Percentiles rank a stretch among this genome's conserved stretches.
These are phyloP conservation scores for Drosophila sturtevanti DNA, from an alignment of 1,140 invertebrate genomes.

Conservation along the genomic window DNA sequence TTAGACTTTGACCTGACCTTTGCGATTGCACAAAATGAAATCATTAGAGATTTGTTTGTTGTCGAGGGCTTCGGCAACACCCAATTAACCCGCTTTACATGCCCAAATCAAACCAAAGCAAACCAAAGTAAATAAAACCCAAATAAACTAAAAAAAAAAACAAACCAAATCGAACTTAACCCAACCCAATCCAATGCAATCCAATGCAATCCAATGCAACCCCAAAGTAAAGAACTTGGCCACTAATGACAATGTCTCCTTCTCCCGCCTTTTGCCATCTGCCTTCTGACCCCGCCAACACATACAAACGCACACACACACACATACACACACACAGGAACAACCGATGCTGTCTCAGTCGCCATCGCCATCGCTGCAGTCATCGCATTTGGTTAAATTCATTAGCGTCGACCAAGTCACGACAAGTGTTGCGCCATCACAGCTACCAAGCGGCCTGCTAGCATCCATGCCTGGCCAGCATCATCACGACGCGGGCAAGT, in stretches of 20 bases:
- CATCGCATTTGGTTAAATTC: conserved; percentile 78
- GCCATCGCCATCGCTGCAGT: conserved; percentile 15
- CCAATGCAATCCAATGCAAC: not conserved
- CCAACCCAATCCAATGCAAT: not conserved
- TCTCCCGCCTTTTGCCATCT: conserved; percentile 37
- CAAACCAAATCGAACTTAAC: not conserved
- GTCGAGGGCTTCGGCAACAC: conserved; percentile 40
- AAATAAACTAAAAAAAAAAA: too few species aligned
- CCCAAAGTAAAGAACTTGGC: conserved; percentile 48
- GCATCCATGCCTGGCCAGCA: conserved; percentile 82
- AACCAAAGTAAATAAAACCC: too few species aligned
- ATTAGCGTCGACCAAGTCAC: conserved; percentile 83
- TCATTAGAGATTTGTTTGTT: conserved; percentile 38
- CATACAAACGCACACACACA: not conserved
- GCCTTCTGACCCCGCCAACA: conserved; percentile 37
- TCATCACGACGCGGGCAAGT: conserved; percentile 85
- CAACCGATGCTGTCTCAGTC: conserved; percentile 13
- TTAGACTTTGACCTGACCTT: conserved; percentile 61
- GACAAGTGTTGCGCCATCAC: conserved; percentile 82
- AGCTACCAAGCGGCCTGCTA: conserved; percentile 77
- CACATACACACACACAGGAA: conserved; percentile 30
- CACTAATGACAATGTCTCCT: conserved; percentile 69
- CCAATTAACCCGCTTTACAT: conserved; percentile 79
- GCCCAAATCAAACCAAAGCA: conserved; percentile 23
- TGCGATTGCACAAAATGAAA: conserved; percentile 64